Percentiles rank a stretch among this genome's conserved stretches.
Conservation (phyloP, 2,113 vertebrate species). For the Pelecanus crispus region DNA sequence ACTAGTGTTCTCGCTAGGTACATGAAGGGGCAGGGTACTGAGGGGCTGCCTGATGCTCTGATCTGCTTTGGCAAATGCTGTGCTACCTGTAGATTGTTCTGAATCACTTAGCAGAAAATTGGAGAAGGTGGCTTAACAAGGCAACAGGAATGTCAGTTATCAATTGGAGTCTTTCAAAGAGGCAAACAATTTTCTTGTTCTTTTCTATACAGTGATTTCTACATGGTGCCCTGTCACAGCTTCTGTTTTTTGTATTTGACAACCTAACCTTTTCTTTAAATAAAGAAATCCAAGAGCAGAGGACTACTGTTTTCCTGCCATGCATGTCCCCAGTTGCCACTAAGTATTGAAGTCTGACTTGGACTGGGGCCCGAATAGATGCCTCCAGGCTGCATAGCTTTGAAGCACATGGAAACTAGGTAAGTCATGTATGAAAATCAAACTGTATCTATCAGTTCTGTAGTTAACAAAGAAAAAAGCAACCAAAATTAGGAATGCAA, state of each 20-base stretch:
- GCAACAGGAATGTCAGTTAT: not conserved
- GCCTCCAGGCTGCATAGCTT: constrained; percentile 20
- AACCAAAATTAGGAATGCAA: not conserved
- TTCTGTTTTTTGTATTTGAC: not conserved
- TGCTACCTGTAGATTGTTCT: not conserved
- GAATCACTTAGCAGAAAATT: not conserved
- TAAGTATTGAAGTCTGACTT: constrained; percentile 7
- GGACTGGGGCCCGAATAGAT: constrained; percentile 13
- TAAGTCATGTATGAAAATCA: constrained; percentile 54
- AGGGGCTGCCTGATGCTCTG: not conserved
- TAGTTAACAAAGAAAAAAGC: not conserved
- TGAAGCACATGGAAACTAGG: not conserved
- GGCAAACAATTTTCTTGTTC: not conserved
- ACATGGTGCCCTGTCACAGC: not conserved
- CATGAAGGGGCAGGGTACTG: rapidly evolving
- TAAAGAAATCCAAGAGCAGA: not conserved
- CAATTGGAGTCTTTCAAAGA: not conserved
- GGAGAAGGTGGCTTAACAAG: not conserved
- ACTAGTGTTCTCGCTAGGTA: not conserved
- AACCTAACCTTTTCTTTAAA: constrained; percentile 15
- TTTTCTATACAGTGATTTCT: constrained; percentile 28
- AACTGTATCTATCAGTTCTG: constrained; percentile 7
- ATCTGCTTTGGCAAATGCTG: not conserved
- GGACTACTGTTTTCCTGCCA: not conserved
- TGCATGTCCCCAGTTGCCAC: not conserved